These are phyloP conservation scores for Arizona elegans DNA, from an alignment of 2,113 vertebrate genomes.

Conservation along the genomic window DNA sequence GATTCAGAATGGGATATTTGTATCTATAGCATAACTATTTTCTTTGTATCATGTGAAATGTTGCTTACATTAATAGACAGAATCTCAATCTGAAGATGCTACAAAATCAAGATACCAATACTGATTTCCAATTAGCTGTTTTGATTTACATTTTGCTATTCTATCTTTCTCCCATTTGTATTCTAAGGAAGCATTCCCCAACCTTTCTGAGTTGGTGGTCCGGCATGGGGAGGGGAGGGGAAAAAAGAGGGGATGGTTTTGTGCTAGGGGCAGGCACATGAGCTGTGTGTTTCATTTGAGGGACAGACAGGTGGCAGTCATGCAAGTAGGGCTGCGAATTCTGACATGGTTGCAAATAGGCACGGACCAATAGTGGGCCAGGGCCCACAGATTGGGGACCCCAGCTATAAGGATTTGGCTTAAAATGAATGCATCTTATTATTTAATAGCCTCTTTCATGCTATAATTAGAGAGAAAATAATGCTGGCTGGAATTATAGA, in stretches of 20 bases:
- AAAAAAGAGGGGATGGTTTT: background rate
- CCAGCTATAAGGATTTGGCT: background rate
- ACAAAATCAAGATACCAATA: conserved; percentile 16
- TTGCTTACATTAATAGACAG: background rate
- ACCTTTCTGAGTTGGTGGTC: no score
- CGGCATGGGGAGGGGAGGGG: no score
- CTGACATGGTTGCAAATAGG: no score
- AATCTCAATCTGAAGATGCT: background rate
- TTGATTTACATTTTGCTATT: conserved; percentile 4
- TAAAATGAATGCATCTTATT: background rate
- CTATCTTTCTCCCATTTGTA: background rate
- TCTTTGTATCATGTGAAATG: background rate
- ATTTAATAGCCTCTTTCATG: background rate
- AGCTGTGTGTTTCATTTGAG: no score
- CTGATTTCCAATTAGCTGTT: background rate
- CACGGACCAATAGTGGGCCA: no score
- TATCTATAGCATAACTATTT: conserved; percentile 2
- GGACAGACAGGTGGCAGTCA: no score
- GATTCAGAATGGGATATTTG: background rate
- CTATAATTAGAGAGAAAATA: background rate
- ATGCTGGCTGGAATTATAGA: conserved; percentile 1
- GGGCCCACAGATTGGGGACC: no score
- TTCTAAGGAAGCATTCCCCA: no score
- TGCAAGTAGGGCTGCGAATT: no score
- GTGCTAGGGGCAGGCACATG: background rate